A percentile compares a stretch with the other conserved stretches of the same genome.
phyloP scores from a whole-genome alignment of 1,140 invertebrate species.

The Chrysomallon squamiferum region DNA sequence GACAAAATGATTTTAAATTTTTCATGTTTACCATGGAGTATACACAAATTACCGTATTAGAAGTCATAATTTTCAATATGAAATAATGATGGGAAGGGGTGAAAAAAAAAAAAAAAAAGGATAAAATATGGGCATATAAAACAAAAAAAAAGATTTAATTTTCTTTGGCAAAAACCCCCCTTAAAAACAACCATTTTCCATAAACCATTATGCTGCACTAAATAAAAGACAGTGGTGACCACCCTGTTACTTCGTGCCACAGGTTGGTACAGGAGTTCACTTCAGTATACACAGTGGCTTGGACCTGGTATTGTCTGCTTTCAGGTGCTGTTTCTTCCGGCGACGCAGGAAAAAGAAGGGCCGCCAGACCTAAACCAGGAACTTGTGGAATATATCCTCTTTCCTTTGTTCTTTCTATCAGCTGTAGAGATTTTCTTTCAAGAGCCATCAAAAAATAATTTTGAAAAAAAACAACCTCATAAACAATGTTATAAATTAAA shows the following conservation, averaged over 20 bases:
- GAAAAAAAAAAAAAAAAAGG: too few relatives aligned
- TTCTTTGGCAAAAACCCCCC: too few relatives aligned
- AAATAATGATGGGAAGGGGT: too few relatives aligned
- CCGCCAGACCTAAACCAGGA: conserved; percentile 29
- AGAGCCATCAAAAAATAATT: not conserved
- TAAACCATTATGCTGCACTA: not conserved
- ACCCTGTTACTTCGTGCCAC: not conserved
- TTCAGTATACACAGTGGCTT: conserved; percentile 16
- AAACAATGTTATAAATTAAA: too few relatives aligned
- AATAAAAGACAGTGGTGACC: not conserved
- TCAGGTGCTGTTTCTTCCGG: conserved; percentile 95
- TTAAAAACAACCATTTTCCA: too few relatives aligned
- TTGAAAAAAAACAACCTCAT: not conserved
- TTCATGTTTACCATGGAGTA: too few relatives aligned
- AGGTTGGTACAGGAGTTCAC: too few relatives aligned
- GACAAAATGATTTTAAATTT: too few relatives aligned
- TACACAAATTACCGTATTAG: too few relatives aligned
- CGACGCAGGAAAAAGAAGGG: conserved; percentile 91
- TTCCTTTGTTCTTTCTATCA: conserved; percentile 1
- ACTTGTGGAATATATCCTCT: conserved; percentile 3
- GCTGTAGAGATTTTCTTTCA: not conserved
- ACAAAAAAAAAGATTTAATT: too few relatives aligned
- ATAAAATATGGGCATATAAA: too few relatives aligned
- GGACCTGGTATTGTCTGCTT: conserved; percentile 43
- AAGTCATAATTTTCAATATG: too few relatives aligned